Evolutionary conservation across 2,888 invertebrate genomes (phyloP).

Genomic region (Xestia xanthographa): DNA sequence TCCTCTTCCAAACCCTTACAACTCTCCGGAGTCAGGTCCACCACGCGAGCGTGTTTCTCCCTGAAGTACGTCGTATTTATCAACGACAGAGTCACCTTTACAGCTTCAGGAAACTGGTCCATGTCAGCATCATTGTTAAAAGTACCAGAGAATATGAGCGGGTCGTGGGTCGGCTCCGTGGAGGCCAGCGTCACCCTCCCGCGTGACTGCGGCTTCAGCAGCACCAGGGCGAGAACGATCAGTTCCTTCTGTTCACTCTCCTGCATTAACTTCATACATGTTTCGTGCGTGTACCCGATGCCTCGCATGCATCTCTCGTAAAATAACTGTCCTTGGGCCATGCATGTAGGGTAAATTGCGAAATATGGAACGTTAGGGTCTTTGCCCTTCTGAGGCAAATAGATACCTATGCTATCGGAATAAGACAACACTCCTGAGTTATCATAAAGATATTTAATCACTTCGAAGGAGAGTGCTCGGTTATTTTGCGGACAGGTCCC

Average conservation of each 20-base stretch:
- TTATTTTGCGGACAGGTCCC: conserved; percentile 76
- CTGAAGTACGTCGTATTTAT: conserved; percentile 77
- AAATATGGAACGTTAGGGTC: conserved; percentile 78
- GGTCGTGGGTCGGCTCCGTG: conserved; percentile 72
- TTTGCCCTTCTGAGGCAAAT: conserved; percentile 70
- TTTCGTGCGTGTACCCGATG: conserved; percentile 73
- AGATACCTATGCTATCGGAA: conserved; percentile 78
- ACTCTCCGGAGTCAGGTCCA: conserved; percentile 73
- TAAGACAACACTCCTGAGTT: conserved; percentile 72
- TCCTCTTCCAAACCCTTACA: conserved; percentile 72
- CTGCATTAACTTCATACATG: conserved; percentile 73
- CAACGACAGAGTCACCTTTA: conserved; percentile 74
- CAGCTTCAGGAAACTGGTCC: conserved; percentile 74
- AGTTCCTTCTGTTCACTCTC: conserved; percentile 76
- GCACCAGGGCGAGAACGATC: conserved; percentile 77
- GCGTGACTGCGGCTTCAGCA: conserved; percentile 82
- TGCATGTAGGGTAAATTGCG: conserved; percentile 81
- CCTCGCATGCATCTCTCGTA: conserved; percentile 71
- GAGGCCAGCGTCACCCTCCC: conserved; percentile 78
- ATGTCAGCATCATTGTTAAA: conserved; percentile 77
- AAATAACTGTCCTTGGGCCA: conserved; percentile 67
- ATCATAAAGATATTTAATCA: conserved; percentile 68
- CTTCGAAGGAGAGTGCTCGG: conserved; percentile 69
- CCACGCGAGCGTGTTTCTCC: conserved; percentile 72
- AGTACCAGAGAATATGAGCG: conserved; percentile 81